Evolutionary conservation across 2,797 vertebrate genomes (phyloP), one percentile per base, ranked within the genome.

Genomic region (Argyrosomus regius): DNA sequence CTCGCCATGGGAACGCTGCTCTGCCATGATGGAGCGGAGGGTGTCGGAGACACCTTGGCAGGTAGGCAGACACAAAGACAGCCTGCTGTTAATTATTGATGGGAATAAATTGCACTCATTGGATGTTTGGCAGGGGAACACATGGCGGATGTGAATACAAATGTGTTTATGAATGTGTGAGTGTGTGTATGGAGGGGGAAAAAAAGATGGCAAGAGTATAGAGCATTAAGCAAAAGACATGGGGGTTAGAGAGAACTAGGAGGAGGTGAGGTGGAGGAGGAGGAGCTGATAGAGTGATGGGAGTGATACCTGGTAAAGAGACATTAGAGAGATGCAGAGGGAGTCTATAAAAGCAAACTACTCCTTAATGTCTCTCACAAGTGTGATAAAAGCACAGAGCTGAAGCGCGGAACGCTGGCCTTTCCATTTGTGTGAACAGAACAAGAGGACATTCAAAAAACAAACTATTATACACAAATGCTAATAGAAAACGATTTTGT

Each of bases 331-430:
- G 89, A 93, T 80, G 83, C 77, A 80, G 87, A 82, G 78, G 72
- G 82, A 93, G 93, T 93, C 92, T 83, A 91, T 93, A 93, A 94
- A 93, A 87, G 79, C 77, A 88, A 94, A 94, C 89, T 79, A 85
- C 89, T 84, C 73, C 79, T 90, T 88, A 90, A 94, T 90, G 91
- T 85, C 89, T 83, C 92, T 92, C 89, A 61, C 78, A 85, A 85
- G 88, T 90, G 91, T 88, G 90, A 93, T 92, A 94, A 93, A 94
- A 88, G 88, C 81, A 74, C 75, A 68, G 79, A 80, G 80, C 81
- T 61, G 76, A 70, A 56, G 67, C 82, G 66, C 64, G 72, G 68
- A 85, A 83, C 45, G 61, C 75, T 85, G 82, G 86, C 73, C 78
- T 87, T 86, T 84, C 78, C 68, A 69, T 92, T 87, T 89, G 79